Evolutionary conservation across 2,888 invertebrate species (phyloP).

Genomic region (Hololepta plana): DNA sequence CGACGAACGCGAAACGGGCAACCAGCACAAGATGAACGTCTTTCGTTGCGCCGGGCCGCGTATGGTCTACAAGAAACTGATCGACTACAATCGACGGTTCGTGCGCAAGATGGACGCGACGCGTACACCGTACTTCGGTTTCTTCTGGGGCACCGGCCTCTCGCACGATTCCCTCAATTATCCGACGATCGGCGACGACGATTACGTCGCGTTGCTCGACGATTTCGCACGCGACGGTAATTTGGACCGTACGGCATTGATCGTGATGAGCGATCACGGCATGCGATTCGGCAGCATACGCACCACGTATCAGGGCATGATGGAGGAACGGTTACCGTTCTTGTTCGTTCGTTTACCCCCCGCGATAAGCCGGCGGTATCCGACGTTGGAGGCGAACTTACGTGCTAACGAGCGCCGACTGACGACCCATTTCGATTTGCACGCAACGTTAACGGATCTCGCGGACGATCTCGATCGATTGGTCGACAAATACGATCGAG

Average conservation of each 20-base stretch:
- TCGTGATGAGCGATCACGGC: slow-evolving; percentile 81
- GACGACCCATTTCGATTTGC: slow-evolving; percentile 72
- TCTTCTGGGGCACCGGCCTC: slow-evolving; percentile 69
- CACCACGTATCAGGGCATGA: slow-evolving; percentile 63
- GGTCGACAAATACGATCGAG: slow-evolving; percentile 27
- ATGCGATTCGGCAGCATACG: slow-evolving; percentile 73
- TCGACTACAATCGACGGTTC: slow-evolving; percentile 52
- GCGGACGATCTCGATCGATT: slow-evolving; percentile 20
- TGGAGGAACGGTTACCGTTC: slow-evolving; percentile 79
- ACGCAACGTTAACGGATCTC: slow-evolving; percentile 60
- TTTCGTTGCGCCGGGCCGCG: slow-evolving; percentile 51
- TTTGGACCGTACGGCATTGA: slow-evolving; percentile 46
- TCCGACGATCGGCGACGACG: slow-evolving; percentile 53
- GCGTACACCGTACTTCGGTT: slow-evolving; percentile 50
- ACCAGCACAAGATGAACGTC: slow-evolving; percentile 30
- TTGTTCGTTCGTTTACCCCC: slow-evolving; percentile 53
- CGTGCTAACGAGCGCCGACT: slow-evolving; percentile 45
- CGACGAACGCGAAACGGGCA: slow-evolving; percentile 41
- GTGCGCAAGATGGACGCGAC: slow-evolving; percentile 37
- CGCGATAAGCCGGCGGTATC: slow-evolving; percentile 46
- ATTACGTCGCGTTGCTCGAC: slow-evolving; percentile 38
- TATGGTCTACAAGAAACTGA: slow-evolving; percentile 48
- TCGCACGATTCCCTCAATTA: slow-evolving; percentile 74
- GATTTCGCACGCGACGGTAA: slow-evolving; percentile 31
- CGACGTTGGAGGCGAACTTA: slow-evolving; percentile 43